Percentiles rank a stretch among this genome's conserved stretches.
phyloP scores from a whole-genome alignment of 2,888 invertebrate genomes.

The Xylota segnis region DNA sequence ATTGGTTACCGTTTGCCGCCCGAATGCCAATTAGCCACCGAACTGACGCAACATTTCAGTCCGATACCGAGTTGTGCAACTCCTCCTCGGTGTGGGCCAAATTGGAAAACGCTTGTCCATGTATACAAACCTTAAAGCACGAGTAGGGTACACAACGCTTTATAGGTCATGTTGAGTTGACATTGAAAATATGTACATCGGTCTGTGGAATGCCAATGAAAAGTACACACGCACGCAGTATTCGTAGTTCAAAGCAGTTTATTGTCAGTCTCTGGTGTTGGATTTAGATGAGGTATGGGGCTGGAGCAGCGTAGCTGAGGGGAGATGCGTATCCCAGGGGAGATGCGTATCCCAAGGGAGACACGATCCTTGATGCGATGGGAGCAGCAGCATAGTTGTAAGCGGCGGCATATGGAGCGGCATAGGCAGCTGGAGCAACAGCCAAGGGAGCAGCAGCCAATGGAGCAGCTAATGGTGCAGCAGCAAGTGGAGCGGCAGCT shows the following conservation, averaged over 20 bases:
- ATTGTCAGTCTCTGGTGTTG: constrained; percentile 53
- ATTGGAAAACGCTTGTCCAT: constrained; percentile 31
- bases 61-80: constrained; percentile 34
- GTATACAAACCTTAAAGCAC: constrained; percentile 36
- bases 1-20: constrained; percentile 42
- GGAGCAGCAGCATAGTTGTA: constrained; percentile 50
- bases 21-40: constrained; percentile 50
- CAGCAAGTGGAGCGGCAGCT: constrained; percentile 83
- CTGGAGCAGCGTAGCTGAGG: constrained; percentile 54
- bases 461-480: constrained; percentile 57
- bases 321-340: constrained; percentile 39
- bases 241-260: constrained; percentile 36
- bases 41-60: constrained; percentile 55
- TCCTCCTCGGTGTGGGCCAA: neutral
- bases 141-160: constrained; percentile 19
- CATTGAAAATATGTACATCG: constrained; percentile 54
- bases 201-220: constrained; percentile 27
- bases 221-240: neutral
- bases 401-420: constrained; percentile 54
- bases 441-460: constrained; percentile 78
- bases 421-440: constrained; percentile 78
- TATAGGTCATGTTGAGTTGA: constrained; percentile 51
- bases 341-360: constrained; percentile 24
- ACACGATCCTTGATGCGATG: constrained; percentile 8
- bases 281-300: constrained; percentile 51